Evolutionary conservation across 35 echinoderm and acorn worm genomes (phyloP), one percentile per base, ranked within the genome.

Genomic region (Stichopus chloronotus): DNA sequence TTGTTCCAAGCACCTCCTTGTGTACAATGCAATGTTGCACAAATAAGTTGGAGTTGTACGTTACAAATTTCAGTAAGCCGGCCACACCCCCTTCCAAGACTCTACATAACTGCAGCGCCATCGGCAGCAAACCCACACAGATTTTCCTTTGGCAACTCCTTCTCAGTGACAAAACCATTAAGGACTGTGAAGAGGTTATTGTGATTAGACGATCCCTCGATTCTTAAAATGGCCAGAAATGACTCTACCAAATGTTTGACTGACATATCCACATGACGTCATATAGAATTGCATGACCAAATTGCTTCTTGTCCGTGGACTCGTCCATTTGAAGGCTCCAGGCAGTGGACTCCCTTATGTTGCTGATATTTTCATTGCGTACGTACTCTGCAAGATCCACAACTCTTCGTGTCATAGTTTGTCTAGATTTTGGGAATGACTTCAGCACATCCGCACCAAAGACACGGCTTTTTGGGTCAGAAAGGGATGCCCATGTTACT

Each of bases 41-140:
- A 52, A 81, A 5, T n/a, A 81, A 25, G 65, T 71, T 71, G 65
- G 65, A 4, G 65, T 71, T 71, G 65, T 71, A 71, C 4, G 65
- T 71, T 71, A 71, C 8, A n/a, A n/a, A 43, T 71, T 71, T 71
- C n/a, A 71, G 65, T 71, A 71, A 4, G n/a, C 65, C 1, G 65
- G 65, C 65, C 65, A 71, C 65, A 81, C 78, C 78, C 78, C 2
- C 19, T n/a, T 23, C 78, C 78, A 1, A 81, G 78, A 52, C 78
- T 81, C 78, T 81, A 2, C 78, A 81, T 81, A 52, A 81, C 78
- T 23, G 78, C 78, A n/a, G 78, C 78, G 43, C 78, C 78, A 81
- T 81, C 43, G 14, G 78, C 78, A n/a, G 78, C 78, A 52, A 81
- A 81, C 5, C 78, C 78, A 23, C 78, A 81, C 19, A 81, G 78